A percentile compares a stretch with the other conserved stretches of the same genome.
Conservation (phyloP, 1,140 invertebrate species). For the Apis mellifera region Amel_HAv3.1 CM009945.2:5391501-5392000, state of each 20-base stretch:
- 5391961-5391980: not conserved
- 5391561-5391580: slow-evolving; percentile 47
- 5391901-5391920: not conserved
- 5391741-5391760: not conserved
- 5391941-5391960: slow-evolving; percentile 24
- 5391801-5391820: slow-evolving; percentile 29
- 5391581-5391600: slow-evolving; percentile 60
- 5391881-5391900: slow-evolving; percentile 24
- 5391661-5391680: slow-evolving; percentile 22
- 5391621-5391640: slow-evolving; percentile 57
- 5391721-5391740: not conserved
- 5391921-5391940: not conserved
- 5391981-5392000: not conserved
- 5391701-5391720: not conserved
- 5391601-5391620: slow-evolving; percentile 51
- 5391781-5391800: slow-evolving; percentile 48
- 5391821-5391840: not conserved
- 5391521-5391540: not conserved
- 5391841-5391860: slow-evolving; percentile 13
- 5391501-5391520: not conserved
- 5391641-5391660: slow-evolving; percentile 36
- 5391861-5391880: slow-evolving; percentile 48
- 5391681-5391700: slow-evolving; percentile 9
- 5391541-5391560: slow-evolving; percentile 17
- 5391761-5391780: slow-evolving; percentile 20